Conservation (phyloP, 1,140 invertebrate genomes). For the Drosophila punjabiensis region DNA sequence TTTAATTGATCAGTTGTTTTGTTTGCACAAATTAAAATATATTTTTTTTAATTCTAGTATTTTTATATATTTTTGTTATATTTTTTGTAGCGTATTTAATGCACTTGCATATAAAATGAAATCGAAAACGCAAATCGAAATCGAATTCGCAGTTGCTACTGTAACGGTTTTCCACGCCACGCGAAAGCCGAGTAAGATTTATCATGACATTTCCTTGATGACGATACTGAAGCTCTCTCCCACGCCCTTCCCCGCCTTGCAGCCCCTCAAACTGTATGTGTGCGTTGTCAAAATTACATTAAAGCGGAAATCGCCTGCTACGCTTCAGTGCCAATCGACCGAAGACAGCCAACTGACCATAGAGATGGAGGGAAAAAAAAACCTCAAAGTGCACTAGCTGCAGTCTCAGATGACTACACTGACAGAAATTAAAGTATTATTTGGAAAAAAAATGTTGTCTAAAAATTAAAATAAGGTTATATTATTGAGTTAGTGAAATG, state of each 20-base stretch:
- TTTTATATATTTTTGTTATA: background rate
- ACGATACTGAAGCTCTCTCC: constrained; percentile 20
- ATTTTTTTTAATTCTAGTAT: background rate
- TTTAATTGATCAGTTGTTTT: too few species aligned
- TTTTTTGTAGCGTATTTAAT: background rate
- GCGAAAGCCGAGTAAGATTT: constrained; percentile 69
- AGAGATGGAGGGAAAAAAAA: constrained; percentile 9
- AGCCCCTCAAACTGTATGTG: constrained; percentile 21
- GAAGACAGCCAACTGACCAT: constrained; percentile 43
- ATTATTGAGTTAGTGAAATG: background rate
- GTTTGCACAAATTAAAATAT: too few species aligned
- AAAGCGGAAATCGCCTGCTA: constrained; percentile 73
- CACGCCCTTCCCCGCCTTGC: background rate
- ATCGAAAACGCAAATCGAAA: constrained; percentile 54
- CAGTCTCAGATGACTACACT: constrained; percentile 41
- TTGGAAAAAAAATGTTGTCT: too few species aligned
- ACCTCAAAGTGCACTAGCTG: constrained; percentile 23
- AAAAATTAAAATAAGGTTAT: too few species aligned
- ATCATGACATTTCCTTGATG: constrained; percentile 70
- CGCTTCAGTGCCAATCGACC: constrained; percentile 67
- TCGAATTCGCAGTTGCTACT: constrained; percentile 70
- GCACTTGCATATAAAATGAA: constrained; percentile 13
- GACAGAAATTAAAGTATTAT: background rate
- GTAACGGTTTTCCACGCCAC: constrained; percentile 50
- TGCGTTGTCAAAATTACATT: constrained; percentile 81